Evolutionary conservation across 2,113 vertebrate species (phyloP), one percentile per base, ranked within the genome.

Genomic region (Emydura subglobosa): DNA sequence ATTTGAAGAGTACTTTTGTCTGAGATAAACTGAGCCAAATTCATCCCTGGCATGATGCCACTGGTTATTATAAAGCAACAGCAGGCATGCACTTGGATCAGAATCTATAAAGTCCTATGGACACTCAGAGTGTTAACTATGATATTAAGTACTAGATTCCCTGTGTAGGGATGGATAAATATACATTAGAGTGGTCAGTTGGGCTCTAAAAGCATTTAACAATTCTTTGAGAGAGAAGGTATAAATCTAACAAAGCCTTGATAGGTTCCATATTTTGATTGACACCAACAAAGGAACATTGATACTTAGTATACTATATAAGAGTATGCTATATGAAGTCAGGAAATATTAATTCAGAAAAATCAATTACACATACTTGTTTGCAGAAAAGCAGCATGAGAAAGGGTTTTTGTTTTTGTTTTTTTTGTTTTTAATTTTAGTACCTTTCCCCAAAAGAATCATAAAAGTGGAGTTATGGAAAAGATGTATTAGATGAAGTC

Each of bases 371-470:
- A 49, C 10, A 39, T 39, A 39, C 1, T 14, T 22, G 2, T 9
- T 90, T 86, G 81, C 44, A 72, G 42, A 89, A 27, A 49, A 78
- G 7, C 10, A 76, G 19, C 10, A 47, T 5, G 3, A 85, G 83
- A 59, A 81, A 87, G 42, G 0, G 0, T 19, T 39, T 0, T 2
- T 14, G 42, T 0, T 0, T 19, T 39, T 0, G 2, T 14, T 27
- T 44, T 27, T 44, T 39, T 39, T 39, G 39, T 39, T 39, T 39
- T 76, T 4, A 16, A 22, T 42, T 10, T 76, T 47, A 42, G 1
- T 25, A 49, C 3, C 78, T 88, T 9, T 8, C 7, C 21, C 14
- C 22, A 65, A 34, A 6, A 51, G 54, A 85, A 25, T 19, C 2
- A 29, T 2, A 0, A 83, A 85, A 34, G 25, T 44, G 22, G 25